A percentile compares a stretch with the other conserved stretches of the same genome.
Evolutionary conservation across 1,140 invertebrate species (phyloP).

Genomic region (Panagrolaimus sp.): DNA sequence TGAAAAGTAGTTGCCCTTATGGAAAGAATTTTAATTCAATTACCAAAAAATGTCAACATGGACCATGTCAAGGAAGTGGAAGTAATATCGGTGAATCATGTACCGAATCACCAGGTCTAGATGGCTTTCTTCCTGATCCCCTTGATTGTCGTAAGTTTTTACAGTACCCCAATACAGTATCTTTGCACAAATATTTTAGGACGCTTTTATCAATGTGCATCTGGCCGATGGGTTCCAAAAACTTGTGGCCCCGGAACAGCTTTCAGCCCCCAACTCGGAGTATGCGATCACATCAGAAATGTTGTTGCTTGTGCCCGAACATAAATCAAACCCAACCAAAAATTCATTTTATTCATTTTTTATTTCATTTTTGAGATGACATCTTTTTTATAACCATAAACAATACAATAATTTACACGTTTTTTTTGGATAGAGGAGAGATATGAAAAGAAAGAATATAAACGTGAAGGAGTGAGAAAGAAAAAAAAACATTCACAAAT

Average conservation of each 20-base stretch:
- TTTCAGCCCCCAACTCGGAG: background rate
- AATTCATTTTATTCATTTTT: background rate
- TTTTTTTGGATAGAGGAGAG: too few relatives aligned
- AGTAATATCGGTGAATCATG: slow-evolving; percentile 4
- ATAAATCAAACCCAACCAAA: background rate
- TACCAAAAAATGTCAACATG: background rate
- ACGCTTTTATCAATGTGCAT: slow-evolving; percentile 14
- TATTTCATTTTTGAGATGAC: background rate
- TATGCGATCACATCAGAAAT: slow-evolving; percentile 5
- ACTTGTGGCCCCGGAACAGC: background rate
- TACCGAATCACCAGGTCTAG: background rate
- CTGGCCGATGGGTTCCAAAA: background rate
- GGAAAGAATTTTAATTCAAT: background rate
- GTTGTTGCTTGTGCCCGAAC: background rate
- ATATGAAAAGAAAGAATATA: too few relatives aligned
- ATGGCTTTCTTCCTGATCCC: slow-evolving; percentile 1
- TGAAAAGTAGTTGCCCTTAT: background rate
- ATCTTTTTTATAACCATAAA: background rate
- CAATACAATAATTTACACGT: background rate
- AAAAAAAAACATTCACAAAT: too few relatives aligned
- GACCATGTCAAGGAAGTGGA: background rate
- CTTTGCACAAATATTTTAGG: too few relatives aligned
- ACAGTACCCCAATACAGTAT: too few relatives aligned
- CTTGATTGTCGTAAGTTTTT: background rate
- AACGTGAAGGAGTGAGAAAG: too few relatives aligned